These are phyloP conservation scores for Melanchra persicariae DNA, from an alignment of 2,888 invertebrate genomes.

Conservation along the genomic window DNA sequence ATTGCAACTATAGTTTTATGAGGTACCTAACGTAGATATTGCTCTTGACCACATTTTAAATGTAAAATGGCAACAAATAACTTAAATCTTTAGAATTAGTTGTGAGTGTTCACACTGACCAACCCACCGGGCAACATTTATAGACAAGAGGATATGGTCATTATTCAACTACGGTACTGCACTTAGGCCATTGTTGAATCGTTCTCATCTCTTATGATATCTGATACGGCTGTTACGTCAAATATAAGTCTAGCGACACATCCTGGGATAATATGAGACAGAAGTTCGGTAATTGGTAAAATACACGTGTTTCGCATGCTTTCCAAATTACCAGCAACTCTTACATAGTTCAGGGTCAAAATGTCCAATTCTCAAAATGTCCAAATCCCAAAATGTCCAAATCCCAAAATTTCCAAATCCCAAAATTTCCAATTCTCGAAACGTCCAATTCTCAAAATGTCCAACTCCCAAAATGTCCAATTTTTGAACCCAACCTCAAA, in stretches of 20 bases:
- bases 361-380: too few relatives aligned
- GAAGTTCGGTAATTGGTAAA: not conserved
- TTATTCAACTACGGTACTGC: constrained; percentile 79
- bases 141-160: constrained; percentile 79
- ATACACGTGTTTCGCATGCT: not conserved
- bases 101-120: constrained; percentile 23
- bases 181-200: constrained; percentile 77
- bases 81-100: constrained; percentile 28
- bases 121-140: constrained; percentile 43
- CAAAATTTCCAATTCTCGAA: too few relatives aligned
- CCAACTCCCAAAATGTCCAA: too few relatives aligned
- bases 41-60: constrained; percentile 3
- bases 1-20: constrained; percentile 2
- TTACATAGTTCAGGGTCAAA: too few relatives aligned
- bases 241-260: constrained; percentile 13
- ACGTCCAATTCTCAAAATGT: too few relatives aligned
- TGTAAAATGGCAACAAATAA: constrained; percentile 26
- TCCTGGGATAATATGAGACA: not conserved
- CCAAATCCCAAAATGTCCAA: too few relatives aligned
- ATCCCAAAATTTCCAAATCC: too few relatives aligned
- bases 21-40: not conserved
- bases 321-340: not conserved
- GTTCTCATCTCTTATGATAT: constrained; percentile 75
- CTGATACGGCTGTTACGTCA: constrained; percentile 46
- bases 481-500: too few relatives aligned